Evolutionary conservation across 2,113 vertebrate genomes (phyloP).

Genomic region (Lepisosteus osseus): DNA sequence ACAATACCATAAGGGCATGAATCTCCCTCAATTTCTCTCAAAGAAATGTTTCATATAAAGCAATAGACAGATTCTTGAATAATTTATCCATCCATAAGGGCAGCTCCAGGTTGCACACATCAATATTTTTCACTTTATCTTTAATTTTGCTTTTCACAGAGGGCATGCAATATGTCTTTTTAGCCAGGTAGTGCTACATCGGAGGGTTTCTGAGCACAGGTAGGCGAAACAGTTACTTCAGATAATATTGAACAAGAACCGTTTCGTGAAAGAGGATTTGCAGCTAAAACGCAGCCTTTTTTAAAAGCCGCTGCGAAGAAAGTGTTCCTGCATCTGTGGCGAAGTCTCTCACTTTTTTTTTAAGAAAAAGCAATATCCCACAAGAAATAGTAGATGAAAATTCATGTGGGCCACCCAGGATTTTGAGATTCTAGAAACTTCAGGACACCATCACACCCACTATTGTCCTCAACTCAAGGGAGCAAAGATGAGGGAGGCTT

Average conservation of each 20-base stretch:
- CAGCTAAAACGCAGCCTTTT: neutral
- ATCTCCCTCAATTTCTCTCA: neutral
- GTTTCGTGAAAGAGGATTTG: neutral
- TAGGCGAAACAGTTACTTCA: neutral
- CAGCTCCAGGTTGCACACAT: constrained; percentile 67
- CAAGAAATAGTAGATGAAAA: constrained; percentile 53
- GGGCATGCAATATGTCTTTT: constrained; percentile 43
- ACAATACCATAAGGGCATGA: constrained; percentile 11
- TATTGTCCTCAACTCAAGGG: constrained; percentile 70
- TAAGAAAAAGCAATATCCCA: constrained; percentile 52
- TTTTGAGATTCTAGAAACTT: constrained; percentile 61
- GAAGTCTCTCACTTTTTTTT: no score
- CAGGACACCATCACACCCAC: constrained; percentile 72
- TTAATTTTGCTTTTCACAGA: constrained; percentile 63
- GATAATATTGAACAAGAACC: neutral
- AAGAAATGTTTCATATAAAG: constrained; percentile 19
- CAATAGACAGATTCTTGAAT: constrained; percentile 70
- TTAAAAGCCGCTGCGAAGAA: neutral
- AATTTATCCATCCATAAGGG: constrained; percentile 71
- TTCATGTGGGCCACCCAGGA: constrained; percentile 67
- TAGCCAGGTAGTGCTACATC: constrained; percentile 47
- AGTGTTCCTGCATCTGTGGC: no score
- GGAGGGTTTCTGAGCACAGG: neutral
- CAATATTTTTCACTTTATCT: constrained; percentile 73
- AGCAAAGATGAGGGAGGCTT: constrained; percentile 49